Base-by-base conservation (phyloP, 2,113 vertebrate genomes). In the Megatriorchis doriae region DNA sequence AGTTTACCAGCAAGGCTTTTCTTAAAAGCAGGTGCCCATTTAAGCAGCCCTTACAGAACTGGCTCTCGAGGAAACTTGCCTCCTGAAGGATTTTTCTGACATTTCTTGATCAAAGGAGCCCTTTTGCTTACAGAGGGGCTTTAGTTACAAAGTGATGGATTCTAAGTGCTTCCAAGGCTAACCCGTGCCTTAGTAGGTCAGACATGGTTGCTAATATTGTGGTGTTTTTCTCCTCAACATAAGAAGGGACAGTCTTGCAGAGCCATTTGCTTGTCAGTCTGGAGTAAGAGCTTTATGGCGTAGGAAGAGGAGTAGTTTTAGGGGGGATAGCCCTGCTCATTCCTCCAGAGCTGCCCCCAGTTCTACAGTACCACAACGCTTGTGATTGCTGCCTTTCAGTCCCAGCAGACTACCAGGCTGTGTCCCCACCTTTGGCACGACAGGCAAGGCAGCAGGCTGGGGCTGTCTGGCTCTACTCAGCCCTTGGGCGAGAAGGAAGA, bases 301-400 rank as follows among this genome's bases (percentile, higher is more conserved):
- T 32, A n/a, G n/a, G 34, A 74, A n/a, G n/a, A 59, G 38, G 42
- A 65, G 19, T 25, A 10, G 36, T 56, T 71, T 65, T 40, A n/a
- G 31, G 23, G 34, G 31, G 18, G 11, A 27, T n/a, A 10, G 11
- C 26, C 26, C n/a, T 36, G 16, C 42, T 55, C 14, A 2, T 71
- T 50, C 42, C 29, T 27, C 48, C 40, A 26, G 40, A 53, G 55
- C 66, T 53, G 47, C 45, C 31, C 38, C 34, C 19, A 20, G 7
- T 16, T 19, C 18, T 56, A 31, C 36, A 52, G 34, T 9, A 23
- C 38, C 38, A n/a, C 3, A 1, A 5, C 1, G 1, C 40, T 36
- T 38, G 42, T 5, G n/a, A 11, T 7, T 10, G n/a, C 61, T 40
- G 61, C 42, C n/a, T 40, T 34, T 47, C 14, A 1, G 50, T 11